phyloP scores from a whole-genome alignment of 92 coral and sea anemone species.

The Bergia puertoricense region DNA sequence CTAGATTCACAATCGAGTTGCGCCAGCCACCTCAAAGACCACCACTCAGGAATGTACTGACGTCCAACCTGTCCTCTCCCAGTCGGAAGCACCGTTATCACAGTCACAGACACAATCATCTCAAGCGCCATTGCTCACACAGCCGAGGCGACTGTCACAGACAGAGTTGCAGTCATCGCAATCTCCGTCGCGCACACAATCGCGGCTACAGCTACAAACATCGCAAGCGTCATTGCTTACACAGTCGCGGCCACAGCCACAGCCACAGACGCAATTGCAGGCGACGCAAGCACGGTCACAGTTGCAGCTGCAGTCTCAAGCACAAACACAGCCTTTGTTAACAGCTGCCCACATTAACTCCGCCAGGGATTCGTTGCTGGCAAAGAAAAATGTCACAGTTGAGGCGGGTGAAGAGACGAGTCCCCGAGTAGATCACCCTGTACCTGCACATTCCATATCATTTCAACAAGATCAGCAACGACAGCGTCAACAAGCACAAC shows the following conservation, averaged over 20 bases:
- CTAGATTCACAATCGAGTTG: conserved; percentile 8
- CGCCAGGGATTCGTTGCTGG: neutral
- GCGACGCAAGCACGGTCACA: neutral
- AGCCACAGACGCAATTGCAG: neutral
- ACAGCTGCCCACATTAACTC: neutral
- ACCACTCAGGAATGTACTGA: neutral
- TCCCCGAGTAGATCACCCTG: neutral
- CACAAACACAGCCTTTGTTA: neutral
- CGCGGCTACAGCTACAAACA: neutral
- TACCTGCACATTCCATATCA: neutral
- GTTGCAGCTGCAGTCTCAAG: neutral
- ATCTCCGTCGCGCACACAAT: neutral
- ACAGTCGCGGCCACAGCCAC: neutral
- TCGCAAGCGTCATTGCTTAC: neutral
- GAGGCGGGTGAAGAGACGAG: neutral
- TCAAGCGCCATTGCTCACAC: neutral
- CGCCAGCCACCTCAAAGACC: neutral
- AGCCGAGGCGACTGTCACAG: neutral
- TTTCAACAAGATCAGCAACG: neutral
- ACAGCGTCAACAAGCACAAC: neutral
- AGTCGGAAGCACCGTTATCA: neutral
- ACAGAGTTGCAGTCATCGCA: neutral
- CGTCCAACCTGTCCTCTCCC: neutral
- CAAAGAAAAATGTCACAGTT: neutral
- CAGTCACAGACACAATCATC: neutral